phyloP scores from a whole-genome alignment of 2,797 vertebrate genomes.

The Diglossa cyanea region DNA sequence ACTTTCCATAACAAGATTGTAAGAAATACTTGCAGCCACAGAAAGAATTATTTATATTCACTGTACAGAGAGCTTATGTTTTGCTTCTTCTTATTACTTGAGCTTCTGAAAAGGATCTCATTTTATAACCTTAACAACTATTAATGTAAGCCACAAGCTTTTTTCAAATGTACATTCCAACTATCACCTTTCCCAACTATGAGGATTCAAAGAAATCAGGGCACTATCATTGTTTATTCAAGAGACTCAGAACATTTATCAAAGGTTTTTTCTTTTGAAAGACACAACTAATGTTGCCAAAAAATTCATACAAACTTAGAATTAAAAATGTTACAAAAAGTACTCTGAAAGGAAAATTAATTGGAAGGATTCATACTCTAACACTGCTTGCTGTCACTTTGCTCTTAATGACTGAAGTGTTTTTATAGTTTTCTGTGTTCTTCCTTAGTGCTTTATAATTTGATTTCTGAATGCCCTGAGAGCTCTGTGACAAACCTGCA shows the following conservation, averaged over 20 bases:
- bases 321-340: background rate
- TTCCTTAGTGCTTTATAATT: background rate
- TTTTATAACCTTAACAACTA: background rate
- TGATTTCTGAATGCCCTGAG: background rate
- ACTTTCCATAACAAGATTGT: background rate
- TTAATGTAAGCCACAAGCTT: background rate
- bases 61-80: background rate
- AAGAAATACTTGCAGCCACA: background rate
- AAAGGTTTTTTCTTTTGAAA: background rate
- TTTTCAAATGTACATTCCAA: background rate
- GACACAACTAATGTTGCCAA: background rate
- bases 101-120: background rate
- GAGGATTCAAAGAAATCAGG: background rate
- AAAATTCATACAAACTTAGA: background rate
- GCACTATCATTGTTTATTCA: background rate
- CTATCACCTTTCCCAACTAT: background rate
- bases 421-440: conserved; percentile 15
- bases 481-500: conserved; percentile 14
- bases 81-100: background rate
- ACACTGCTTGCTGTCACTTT: conserved; percentile 25
- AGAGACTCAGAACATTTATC: background rate
- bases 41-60: conserved; percentile 34
- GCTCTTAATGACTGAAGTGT: conserved; percentile 23
- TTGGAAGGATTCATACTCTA: conserved; percentile 1
- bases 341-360: conserved; percentile 16